Evolutionary conservation across 2,113 vertebrate species (phyloP).

Genomic region (Heterotilapia buettikoferi): DNA sequence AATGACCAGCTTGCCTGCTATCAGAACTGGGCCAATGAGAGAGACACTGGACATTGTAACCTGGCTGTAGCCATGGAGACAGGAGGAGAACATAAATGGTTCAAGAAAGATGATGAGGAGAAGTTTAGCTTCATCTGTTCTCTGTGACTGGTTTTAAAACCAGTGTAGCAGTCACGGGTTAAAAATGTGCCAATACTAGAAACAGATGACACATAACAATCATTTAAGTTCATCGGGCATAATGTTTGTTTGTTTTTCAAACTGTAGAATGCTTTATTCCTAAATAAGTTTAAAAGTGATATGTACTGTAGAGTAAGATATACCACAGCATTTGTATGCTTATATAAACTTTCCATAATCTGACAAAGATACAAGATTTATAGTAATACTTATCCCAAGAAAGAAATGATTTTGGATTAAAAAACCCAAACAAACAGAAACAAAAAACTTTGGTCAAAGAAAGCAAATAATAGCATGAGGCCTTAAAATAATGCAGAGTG

Average conservation of each 20-base stretch:
- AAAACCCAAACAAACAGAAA: not conserved
- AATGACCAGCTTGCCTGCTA: not conserved
- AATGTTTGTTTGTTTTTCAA: not conserved
- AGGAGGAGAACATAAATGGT: not conserved
- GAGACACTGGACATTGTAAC: rapidly evolving
- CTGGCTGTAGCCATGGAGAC: not conserved
- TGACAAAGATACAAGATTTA: not conserved
- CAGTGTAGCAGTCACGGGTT: rapidly evolving
- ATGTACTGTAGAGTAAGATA: not conserved
- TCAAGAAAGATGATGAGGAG: not conserved
- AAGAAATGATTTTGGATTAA: rapidly evolving
- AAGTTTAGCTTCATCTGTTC: slow-evolving; percentile 22
- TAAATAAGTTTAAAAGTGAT: not conserved
- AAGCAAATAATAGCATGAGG: not conserved
- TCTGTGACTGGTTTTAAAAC: not conserved
- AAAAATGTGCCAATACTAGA: not conserved
- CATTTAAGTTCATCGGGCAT: not conserved
- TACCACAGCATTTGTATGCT: not conserved
- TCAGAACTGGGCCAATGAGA: not conserved
- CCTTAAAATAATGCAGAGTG: slow-evolving; percentile 11
- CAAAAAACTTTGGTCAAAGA: not conserved
- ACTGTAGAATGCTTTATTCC: not conserved
- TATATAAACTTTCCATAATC: not conserved
- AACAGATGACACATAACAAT: not conserved
- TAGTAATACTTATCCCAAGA: rapidly evolving